Conservation (phyloP, 2,113 vertebrate genomes). For the Albula goreensis region DNA sequence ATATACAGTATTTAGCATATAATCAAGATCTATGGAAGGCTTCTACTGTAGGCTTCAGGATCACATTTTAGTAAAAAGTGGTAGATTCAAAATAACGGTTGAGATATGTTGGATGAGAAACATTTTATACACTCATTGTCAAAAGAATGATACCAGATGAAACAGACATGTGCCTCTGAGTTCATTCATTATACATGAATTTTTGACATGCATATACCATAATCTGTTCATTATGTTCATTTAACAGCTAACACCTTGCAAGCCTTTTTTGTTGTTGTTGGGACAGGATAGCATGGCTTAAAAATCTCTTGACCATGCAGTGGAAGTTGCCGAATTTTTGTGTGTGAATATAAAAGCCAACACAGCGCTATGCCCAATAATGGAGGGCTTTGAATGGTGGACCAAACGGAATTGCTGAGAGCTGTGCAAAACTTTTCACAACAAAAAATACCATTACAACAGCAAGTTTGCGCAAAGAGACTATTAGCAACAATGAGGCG, state of each 20-base stretch:
- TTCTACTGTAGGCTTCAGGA: no score
- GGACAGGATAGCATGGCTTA: not conserved
- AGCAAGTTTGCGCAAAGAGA: conserved; percentile 10
- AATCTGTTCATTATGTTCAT: not conserved
- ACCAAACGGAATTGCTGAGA: conserved; percentile 63
- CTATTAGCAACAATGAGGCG: not conserved
- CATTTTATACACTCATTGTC: not conserved
- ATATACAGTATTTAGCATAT: no score
- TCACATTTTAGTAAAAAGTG: no score
- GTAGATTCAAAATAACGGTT: no score
- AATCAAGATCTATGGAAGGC: no score
- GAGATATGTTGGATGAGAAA: not conserved
- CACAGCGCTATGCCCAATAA: conserved; percentile 64
- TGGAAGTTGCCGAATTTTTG: not conserved
- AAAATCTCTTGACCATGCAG: not conserved
- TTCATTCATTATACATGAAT: no score
- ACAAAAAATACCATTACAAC: conserved; percentile 15
- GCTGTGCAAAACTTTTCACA: conserved; percentile 49
- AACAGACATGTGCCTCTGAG: not conserved
- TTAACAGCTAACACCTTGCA: not conserved
- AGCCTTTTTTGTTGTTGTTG: not conserved
- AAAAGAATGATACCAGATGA: not conserved
- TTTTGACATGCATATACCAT: not conserved
- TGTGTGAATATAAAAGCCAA: conserved; percentile 66
- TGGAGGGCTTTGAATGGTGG: conserved; percentile 61